Evolutionary conservation across 2,797 vertebrate genomes (phyloP).

Genomic region (Lemur catta): DNA sequence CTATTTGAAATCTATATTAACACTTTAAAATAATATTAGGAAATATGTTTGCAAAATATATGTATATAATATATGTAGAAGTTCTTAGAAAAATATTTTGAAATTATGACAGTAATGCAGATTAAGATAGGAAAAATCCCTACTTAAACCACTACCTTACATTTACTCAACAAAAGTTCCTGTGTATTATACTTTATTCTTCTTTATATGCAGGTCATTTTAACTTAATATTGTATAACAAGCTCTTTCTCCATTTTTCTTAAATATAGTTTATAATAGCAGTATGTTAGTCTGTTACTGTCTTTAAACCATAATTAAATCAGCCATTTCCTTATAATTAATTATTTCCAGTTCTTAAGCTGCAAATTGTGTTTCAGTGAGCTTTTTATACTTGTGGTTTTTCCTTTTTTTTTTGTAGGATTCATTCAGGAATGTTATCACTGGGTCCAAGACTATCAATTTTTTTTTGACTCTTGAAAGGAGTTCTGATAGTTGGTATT

Average conservation of each 20-base stretch:
- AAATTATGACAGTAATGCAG: not conserved
- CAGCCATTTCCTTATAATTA: not conserved
- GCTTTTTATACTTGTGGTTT: not conserved
- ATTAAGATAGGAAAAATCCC: not conserved
- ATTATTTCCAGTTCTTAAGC: not conserved
- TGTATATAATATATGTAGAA: not conserved
- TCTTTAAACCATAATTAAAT: not conserved
- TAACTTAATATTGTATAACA: not conserved
- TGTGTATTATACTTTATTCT: slow-evolving; percentile 6
- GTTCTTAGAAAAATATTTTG: slow-evolving; percentile 16
- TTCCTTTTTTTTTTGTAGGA: not conserved
- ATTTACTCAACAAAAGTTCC: not conserved
- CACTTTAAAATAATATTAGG: not conserved
- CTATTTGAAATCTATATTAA: not conserved
- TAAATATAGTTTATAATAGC: not conserved
- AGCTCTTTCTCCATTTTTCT: not conserved
- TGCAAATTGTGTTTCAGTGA: not conserved
- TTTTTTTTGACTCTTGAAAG: slow-evolving; percentile 19
- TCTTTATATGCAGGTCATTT: not conserved
- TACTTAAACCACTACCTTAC: not conserved
- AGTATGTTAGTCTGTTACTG: not conserved
- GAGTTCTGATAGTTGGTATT: not conserved
- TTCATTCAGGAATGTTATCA: not conserved
- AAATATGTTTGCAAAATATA: not conserved
- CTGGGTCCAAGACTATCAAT: not conserved